Evolutionary conservation across 2,888 invertebrate genomes (phyloP), one percentile per base, ranked within the genome.

Genomic region (Philonicus albiceps): DNA sequence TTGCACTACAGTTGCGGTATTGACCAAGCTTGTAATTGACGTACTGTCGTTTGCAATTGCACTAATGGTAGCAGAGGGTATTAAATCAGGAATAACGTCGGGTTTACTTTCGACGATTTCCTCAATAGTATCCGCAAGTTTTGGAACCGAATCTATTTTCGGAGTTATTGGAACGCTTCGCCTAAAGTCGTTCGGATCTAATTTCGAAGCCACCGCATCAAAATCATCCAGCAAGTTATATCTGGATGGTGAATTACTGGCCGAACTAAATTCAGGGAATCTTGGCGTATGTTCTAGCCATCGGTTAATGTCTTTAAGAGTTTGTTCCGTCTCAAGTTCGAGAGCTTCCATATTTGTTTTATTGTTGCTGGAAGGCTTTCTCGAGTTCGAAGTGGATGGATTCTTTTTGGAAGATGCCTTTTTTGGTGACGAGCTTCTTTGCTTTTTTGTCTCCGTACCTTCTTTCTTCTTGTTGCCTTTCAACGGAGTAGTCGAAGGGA

Each of bases 261-360:
- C 95, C 0, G 96, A 96, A 89, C 96, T 96, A 88, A 95, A 95
- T 89, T 95, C 95, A 0, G 96, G 94, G 88, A 95, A 94, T 89
- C 95, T 95, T 0, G 97, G 97, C 0, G 97, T 96, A 89, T 97
- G 97, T 90, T 97, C 97, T 87, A 97, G 92, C 97, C 97, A 97
- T 90, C 97, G 96, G 91, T 96, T 97, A 72, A 97, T 97, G 91
- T 97, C 97, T 94, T 97, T 96, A 0, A 96, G 86, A 0, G 92
- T 92, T 86, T 92, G 92, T 90, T 95, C 96, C 0, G 96, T 95
- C 11, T 95, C 95, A 88, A 95, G 93, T 89, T 95, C 95, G 27
- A 96, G 91, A 3, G 95, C 96, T 90, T 95, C 95, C 89, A 95
- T 93, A 80, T 91, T 92, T 1, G 88, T 86, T 78, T 88, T 87